A percentile compares a stretch with the other conserved stretches of the same genome.
Conservation (phyloP, 2,113 vertebrate genomes). For the Parus major region DNA sequence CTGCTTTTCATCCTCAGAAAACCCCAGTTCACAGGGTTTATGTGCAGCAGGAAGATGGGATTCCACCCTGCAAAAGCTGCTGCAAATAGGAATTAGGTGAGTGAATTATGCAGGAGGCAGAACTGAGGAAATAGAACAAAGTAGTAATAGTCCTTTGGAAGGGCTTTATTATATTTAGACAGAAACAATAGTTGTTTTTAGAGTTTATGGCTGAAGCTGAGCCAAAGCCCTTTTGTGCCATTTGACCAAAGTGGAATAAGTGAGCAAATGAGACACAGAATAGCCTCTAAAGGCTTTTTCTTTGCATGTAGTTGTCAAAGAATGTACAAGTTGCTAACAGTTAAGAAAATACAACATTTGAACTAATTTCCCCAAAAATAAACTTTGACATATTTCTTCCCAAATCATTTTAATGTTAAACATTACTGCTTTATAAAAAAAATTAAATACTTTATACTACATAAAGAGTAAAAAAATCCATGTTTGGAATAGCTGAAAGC, state of each 20-base stretch:
- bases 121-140: not conserved
- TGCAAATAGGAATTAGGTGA: not conserved
- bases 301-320: not conserved
- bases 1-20: not conserved
- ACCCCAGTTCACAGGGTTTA: not conserved
- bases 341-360: not conserved
- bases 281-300: not conserved
- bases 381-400: not conserved
- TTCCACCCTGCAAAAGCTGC: not conserved
- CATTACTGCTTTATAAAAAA: not conserved
- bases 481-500: not conserved
- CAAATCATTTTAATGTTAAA: not conserved
- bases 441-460: not conserved
- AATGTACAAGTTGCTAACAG: not conserved
- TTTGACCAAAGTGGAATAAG: not conserved
- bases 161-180: conserved; percentile 1
- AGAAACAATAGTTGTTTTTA: not conserved
- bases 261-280: not conserved
- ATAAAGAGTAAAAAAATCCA: not conserved
- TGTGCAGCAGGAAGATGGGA: not conserved
- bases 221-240: conserved; percentile 3
- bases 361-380: not conserved
- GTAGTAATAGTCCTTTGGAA: not conserved
- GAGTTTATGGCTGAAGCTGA: not conserved
- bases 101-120: not conserved